Percentiles rank a stretch among this genome's conserved stretches.
phyloP scores from a whole-genome alignment of 2,113 vertebrate genomes.

The Ceuthmochares aereus region DNA sequence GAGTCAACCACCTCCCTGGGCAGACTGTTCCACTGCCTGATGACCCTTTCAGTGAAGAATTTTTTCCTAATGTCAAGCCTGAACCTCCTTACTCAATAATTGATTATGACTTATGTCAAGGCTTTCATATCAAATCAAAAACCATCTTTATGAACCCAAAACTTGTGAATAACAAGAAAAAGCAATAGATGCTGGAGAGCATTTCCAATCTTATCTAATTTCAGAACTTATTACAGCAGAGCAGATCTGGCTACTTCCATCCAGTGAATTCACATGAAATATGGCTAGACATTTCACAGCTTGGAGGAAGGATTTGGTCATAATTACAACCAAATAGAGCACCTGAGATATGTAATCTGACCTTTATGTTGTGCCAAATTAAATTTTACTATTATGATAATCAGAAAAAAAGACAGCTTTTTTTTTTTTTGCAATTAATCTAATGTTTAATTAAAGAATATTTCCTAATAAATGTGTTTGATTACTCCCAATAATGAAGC shows the following conservation, averaged over 20 bases:
- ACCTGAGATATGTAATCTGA: neutral
- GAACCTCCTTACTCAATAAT: neutral
- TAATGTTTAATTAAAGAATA: neutral
- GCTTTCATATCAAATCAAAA: neutral
- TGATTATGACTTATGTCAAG: neutral
- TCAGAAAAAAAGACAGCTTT: neutral
- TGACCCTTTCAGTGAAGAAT: no score
- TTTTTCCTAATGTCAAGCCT: no score
- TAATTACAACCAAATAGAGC: neutral
- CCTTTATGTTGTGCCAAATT: neutral
- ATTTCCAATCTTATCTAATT: neutral
- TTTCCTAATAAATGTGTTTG: neutral
- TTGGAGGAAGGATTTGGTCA: neutral
- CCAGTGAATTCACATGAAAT: neutral
- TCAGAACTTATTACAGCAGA: neutral
- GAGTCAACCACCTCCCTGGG: no score
- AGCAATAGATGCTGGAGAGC: neutral
- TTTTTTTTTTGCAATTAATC: neutral
- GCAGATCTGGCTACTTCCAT: neutral
- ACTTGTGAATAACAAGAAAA: neutral
- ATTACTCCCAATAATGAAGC: neutral
- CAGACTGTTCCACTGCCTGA: no score
- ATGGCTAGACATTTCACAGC: neutral
- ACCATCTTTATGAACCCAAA: neutral
- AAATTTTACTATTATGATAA: neutral